Evolutionary conservation across 2,888 invertebrate species (phyloP), one percentile per base, ranked within the genome.

Genomic region (Spisula solida): DNA sequence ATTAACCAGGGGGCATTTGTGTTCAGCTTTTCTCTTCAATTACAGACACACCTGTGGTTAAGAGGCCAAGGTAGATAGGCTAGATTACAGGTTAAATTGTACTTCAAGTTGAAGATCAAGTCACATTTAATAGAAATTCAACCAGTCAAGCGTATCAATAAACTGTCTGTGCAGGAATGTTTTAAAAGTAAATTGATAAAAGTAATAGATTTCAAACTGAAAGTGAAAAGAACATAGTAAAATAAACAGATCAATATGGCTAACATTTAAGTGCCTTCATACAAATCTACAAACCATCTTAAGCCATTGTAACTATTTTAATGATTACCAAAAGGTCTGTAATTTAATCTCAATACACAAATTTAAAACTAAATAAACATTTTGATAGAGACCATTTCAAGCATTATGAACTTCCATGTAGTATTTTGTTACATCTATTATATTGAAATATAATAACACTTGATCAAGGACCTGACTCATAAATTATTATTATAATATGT

Each of bases 1-100:
- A 55, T 78, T 85, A 85, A 75, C 85, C 85, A 85, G 79, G 79
- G 85, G 85, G 85, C 85, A 85, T 79, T 78, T 56, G 12, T 75
- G 48, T 51, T 31, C n/a, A 60, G 31, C 8, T 60, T 82, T 84
- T 75, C 75, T 75, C 18, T 41, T 75, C 84, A 70, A 78, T 75
- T 84, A 84, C 70, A 4, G 84, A 29, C 84, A 84, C 84, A 84
- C 84, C 84, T 84, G 84, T 55, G 41, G 78, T 84, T 29, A 82
- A 48, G 41, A 60, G 66, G 47, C 20, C 66, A 34, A 25, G 14
- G 41, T 41, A 41, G 41, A 8, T 41, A 41, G 8, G 41, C 41
- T 82, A 20, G 60, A 70, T 41, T 84, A 84, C 84, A 84, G 78
- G 75, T 78, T 75, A 84, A 55, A 55, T 55, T 51, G 31, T 78